These are phyloP conservation scores for Heliconius nattereri DNA, from an alignment of 1,140 invertebrate species.

Conservation along the genomic window DNA sequence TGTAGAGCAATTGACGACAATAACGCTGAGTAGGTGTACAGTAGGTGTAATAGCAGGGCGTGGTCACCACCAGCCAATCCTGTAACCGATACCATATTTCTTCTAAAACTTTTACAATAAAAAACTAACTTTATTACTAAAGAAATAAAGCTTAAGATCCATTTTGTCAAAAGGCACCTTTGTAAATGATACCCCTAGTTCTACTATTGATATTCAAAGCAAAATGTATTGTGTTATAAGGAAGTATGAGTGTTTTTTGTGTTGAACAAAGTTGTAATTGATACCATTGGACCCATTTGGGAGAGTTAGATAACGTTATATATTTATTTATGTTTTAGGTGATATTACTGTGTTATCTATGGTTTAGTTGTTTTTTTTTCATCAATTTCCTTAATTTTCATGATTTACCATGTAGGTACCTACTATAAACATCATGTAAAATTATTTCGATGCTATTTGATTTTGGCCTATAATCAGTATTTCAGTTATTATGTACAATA, in stretches of 20 bases:
- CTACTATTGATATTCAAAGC: constrained; percentile 43
- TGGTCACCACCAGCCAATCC: constrained; percentile 71
- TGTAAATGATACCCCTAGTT: constrained; percentile 76
- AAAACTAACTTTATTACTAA: constrained; percentile 43
- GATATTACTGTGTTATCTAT: neutral
- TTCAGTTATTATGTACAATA: too few relatives aligned
- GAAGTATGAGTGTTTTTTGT: constrained; percentile 45
- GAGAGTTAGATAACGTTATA: constrained; percentile 38
- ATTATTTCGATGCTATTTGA: too few relatives aligned
- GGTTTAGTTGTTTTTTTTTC: neutral
- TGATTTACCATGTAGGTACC: neutral
- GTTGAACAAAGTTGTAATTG: constrained; percentile 54
- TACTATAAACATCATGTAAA: too few relatives aligned
- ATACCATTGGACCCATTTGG: constrained; percentile 59
- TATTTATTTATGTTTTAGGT: constrained; percentile 21
- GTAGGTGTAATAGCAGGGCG: constrained; percentile 66
- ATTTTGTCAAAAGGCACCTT: constrained; percentile 36
- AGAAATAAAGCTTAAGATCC: constrained; percentile 43
- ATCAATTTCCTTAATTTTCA: neutral
- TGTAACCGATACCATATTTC: constrained; percentile 77
- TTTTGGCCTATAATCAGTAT: too few relatives aligned
- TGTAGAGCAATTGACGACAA: constrained; percentile 16
- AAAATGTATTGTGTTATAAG: constrained; percentile 39
- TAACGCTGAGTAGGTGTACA: constrained; percentile 29
- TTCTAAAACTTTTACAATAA: constrained; percentile 47